Base-by-base conservation (phyloP, 2,113 vertebrate genomes). In the Python bivittatus region DNA sequence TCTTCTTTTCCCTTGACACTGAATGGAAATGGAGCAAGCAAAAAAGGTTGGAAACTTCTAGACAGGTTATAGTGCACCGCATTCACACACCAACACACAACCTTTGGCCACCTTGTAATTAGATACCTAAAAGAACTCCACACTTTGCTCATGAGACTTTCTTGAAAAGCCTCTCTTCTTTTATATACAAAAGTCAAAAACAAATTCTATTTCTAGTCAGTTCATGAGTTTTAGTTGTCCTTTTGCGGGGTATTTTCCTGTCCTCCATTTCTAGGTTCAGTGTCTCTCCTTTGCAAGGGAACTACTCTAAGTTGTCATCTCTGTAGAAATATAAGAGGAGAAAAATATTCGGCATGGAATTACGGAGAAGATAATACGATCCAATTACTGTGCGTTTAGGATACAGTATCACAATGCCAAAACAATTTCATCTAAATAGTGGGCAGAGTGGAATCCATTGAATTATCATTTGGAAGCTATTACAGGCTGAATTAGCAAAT, bases 341-440 rank as follows among this genome's bases (percentile, higher is more conserved):
- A 88, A 94, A 72, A 93, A 72, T 68, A 92, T 94, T 94, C 88
- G 84, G 92, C 33, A 13, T 29, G 42, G 61, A 92, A 11, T 89
- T 95, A 94, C 72, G 17, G 90, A 58, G 84, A 90, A 48, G 89
- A 93, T 85, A 42, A 79, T 54, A 29, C 88, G 72, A 91, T 94
- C 92, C 92, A 68, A 83, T 94, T 94, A 83, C 20, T 15, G 22
- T 53, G 90, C 54, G 22, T n/a, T 93, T 91, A 93, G 84, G 90
- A 91, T 85, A 88, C 92, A 33, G 10, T 84, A 90, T 86, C 84
- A 53, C 89, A 42, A 2, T 93, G 94, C 92, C 89, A 95, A 92
- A 95, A 95, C 38, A 85, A 93, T 95, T 96, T 96, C 87, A 88
- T 42, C 88, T 93, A 86, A 93, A 94, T 84, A 91, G 84, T 0